Conservation (phyloP, 2,113 vertebrate species). For the Cynocephalus volans region DNA sequence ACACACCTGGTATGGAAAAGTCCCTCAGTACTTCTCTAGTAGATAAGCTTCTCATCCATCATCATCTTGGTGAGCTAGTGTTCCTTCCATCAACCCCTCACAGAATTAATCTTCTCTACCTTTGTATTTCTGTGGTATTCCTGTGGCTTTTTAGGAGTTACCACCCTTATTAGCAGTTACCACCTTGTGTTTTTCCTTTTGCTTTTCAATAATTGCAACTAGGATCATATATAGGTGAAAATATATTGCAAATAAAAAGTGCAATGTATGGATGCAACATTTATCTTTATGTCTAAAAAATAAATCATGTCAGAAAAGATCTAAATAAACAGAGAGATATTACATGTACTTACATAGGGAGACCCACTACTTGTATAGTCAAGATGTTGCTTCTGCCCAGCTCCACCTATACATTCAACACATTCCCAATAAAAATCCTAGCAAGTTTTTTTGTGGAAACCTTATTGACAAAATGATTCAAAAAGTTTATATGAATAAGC, state of each 20-base stretch:
- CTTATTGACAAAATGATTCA: background rate
- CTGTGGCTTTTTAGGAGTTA: background rate
- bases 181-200: background rate
- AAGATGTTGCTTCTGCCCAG: background rate
- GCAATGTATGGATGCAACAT: background rate
- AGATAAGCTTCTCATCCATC: background rate
- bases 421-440: background rate
- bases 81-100: background rate
- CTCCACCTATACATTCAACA: background rate
- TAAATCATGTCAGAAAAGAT: background rate
- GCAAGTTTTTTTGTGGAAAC: background rate
- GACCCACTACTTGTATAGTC: background rate
- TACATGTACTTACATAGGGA: background rate
- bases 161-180: background rate
- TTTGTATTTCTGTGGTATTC: background rate
- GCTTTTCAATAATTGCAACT: background rate
- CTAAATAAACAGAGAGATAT: background rate
- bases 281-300: background rate
- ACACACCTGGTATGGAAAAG: background rate
- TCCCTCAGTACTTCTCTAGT: background rate
- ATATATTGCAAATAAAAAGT: background rate
- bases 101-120: background rate
- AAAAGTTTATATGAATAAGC: background rate
- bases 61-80: background rate
- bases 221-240: background rate